Conservation (phyloP, 2,888 invertebrate species). For the Lamellibrachia satsuma region DNA sequence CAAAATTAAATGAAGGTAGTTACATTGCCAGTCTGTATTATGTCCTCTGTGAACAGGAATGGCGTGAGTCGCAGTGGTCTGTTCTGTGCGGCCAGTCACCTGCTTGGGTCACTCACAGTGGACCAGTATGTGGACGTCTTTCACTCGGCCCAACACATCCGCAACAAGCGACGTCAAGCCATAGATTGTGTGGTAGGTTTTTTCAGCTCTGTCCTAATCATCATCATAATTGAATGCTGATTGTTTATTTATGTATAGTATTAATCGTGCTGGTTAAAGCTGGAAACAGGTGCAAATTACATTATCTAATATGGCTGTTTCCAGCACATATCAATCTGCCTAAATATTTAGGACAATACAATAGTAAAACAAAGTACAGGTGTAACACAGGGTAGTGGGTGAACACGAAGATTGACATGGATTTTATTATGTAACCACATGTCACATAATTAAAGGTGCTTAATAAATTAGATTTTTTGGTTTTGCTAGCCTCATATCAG, state of each 20-base stretch:
- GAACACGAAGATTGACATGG: too few relatives aligned
- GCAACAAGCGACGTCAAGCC: background rate
- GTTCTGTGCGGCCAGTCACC: slow-evolving; percentile 5
- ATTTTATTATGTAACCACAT: too few relatives aligned
- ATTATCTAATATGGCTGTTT: too few relatives aligned
- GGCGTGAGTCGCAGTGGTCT: background rate
- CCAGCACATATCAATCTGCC: too few relatives aligned
- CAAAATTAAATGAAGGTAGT: background rate
- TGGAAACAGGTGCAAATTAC: too few relatives aligned
- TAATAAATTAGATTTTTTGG: too few relatives aligned
- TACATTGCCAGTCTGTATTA: background rate
- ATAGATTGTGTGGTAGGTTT: background rate
- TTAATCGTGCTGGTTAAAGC: background rate
- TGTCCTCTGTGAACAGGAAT: background rate
- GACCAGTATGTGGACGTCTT: background rate
- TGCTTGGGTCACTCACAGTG: background rate
- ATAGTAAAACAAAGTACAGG: too few relatives aligned
- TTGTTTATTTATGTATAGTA: background rate
- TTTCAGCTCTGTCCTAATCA: background rate
- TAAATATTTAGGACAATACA: too few relatives aligned
- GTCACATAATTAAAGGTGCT: too few relatives aligned
- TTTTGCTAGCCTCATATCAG: too few relatives aligned
- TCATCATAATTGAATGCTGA: background rate
- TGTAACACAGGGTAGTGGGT: too few relatives aligned
- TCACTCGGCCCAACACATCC: background rate